phyloP scores from a whole-genome alignment of 2,888 invertebrate species.

The Andrena chrysosceles region DNA sequence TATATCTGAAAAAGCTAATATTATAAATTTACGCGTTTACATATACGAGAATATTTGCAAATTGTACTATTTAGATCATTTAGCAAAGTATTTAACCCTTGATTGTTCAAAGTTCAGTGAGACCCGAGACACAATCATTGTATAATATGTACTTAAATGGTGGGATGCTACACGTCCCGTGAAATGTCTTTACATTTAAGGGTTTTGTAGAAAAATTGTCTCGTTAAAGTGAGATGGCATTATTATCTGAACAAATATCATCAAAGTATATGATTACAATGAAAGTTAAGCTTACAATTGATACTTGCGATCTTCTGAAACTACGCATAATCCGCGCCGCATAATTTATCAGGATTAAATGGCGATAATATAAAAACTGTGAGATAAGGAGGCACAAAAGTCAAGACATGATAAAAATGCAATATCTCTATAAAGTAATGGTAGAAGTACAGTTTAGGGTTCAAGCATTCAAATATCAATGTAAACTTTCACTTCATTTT shows the following conservation, averaged over 20 bases:
- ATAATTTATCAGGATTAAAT: conserved; percentile 7
- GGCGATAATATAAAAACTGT: background rate
- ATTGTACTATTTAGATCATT: conserved; percentile 66
- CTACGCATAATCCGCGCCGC: background rate
- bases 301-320: conserved; percentile 40
- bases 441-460: background rate
- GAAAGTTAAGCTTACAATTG: conserved; percentile 44
- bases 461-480: conserved; percentile 48
- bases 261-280: conserved; percentile 36
- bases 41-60: conserved; percentile 63
- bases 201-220: conserved; percentile 43
- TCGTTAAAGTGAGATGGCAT: conserved; percentile 48
- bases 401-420: background rate
- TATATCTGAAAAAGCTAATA: conserved; percentile 67
- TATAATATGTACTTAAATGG: background rate
- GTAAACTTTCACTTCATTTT: conserved; percentile 37
- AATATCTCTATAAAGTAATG: conserved; percentile 11
- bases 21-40: conserved; percentile 66
- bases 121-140: conserved; percentile 23
- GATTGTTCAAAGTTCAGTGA: conserved; percentile 63
- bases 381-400: conserved; percentile 10
- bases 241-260: conserved; percentile 62
- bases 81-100: conserved; percentile 71
- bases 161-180: background rate
- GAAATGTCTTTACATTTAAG: conserved; percentile 16